Percentiles rank a stretch among this genome's conserved stretches.
Evolutionary conservation across 2,888 invertebrate genomes (phyloP).

Genomic region (Drosophila longiperda): DNA sequence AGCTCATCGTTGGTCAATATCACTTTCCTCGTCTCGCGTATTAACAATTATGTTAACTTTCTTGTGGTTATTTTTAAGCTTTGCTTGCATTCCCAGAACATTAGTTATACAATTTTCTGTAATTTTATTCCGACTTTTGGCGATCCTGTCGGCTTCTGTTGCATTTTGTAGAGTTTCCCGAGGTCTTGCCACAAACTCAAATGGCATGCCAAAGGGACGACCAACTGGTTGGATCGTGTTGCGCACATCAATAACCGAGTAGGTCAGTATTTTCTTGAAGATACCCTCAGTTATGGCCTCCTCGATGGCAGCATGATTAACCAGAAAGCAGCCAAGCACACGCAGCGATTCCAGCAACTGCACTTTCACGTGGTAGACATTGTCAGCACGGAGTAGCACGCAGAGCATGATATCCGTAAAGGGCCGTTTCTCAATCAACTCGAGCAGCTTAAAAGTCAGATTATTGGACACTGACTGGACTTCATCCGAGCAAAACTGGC

Average conservation of each 20-base stretch:
- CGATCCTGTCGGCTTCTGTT: accelerated
- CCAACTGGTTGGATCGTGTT: slow-evolving; percentile 19
- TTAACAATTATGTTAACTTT: background rate
- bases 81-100: slow-evolving; percentile 37
- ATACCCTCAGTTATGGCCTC: slow-evolving; percentile 47
- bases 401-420: slow-evolving; percentile 53
- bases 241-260: slow-evolving; percentile 42
- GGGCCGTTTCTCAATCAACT: slow-evolving; percentile 26
- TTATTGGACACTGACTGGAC: slow-evolving; percentile 21
- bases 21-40: too few relatives aligned
- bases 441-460: slow-evolving; percentile 25
- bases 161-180: background rate
- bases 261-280: slow-evolving; percentile 62
- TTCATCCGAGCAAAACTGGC: slow-evolving; percentile 43
- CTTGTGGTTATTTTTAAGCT: background rate
- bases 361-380: slow-evolving; percentile 73
- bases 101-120: slow-evolving; percentile 42
- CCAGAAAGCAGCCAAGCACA: slow-evolving; percentile 66
- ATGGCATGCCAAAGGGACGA: slow-evolving; percentile 30
- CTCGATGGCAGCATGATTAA: slow-evolving; percentile 59
- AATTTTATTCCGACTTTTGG: background rate
- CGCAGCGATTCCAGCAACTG: slow-evolving; percentile 35
- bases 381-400: slow-evolving; percentile 58
- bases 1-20: background rate
- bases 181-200: slow-evolving; percentile 24